These are phyloP conservation scores for Phalera bucephala DNA, from an alignment of 2,888 invertebrate species.

Conservation along the genomic window DNA sequence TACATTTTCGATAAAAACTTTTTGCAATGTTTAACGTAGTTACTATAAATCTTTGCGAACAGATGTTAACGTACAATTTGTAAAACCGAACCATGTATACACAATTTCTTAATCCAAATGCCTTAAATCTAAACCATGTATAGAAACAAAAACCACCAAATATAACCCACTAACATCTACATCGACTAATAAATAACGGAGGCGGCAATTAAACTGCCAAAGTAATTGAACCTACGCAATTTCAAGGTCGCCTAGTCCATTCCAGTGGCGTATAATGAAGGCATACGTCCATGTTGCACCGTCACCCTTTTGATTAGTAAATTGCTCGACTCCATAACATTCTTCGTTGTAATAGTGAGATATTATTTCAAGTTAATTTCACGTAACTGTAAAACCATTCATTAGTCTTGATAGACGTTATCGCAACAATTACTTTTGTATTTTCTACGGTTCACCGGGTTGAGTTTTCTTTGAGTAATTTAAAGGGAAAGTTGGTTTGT, in stretches of 20 bases:
- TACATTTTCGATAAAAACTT: too few species aligned
- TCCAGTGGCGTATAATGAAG: slow-evolving; percentile 6
- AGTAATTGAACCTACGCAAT: not conserved
- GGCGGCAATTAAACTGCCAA: not conserved
- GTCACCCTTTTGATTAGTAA: slow-evolving; percentile 36
- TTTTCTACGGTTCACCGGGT: slow-evolving; percentile 22
- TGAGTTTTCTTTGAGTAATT: slow-evolving; percentile 6
- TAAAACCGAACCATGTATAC: too few species aligned
- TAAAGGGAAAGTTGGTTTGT: not conserved
- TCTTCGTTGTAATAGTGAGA: slow-evolving; percentile 18
- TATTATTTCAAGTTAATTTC: slow-evolving; percentile 32
- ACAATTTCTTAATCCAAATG: too few species aligned
- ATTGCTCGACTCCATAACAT: slow-evolving; percentile 23
- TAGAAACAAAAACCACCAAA: too few species aligned
- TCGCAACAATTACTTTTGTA: slow-evolving; percentile 28
- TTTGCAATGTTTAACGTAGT: too few species aligned
- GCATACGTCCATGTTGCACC: slow-evolving; percentile 11
- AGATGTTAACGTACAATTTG: too few species aligned
- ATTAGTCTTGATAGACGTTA: slow-evolving; percentile 34
- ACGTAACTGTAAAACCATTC: slow-evolving; percentile 19
- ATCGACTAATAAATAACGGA: slow-evolving; percentile 3
- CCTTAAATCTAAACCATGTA: too few species aligned
- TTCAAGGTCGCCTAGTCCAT: not conserved
- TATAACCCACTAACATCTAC: not conserved
- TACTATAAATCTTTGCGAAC: too few species aligned